These are phyloP conservation scores for Hippocampus guttulatus DNA, from an alignment of 2,113 vertebrate species.

Conservation along the genomic window DNA sequence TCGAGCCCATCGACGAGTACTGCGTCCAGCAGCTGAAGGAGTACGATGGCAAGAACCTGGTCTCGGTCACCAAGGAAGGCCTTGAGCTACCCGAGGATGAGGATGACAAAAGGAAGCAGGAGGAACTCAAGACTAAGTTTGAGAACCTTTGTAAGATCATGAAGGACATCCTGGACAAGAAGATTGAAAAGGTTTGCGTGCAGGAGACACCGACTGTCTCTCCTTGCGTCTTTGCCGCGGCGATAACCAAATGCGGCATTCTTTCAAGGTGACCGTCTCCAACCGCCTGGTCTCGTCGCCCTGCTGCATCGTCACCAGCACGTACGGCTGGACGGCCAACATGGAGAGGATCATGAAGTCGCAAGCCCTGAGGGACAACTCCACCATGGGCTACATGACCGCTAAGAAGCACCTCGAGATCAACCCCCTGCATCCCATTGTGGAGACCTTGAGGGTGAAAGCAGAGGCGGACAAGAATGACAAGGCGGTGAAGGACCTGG, in stretches of 20 bases:
- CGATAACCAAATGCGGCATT: slow-evolving; percentile 4
- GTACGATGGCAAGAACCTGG: slow-evolving; percentile 75
- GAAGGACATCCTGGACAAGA: slow-evolving; percentile 81
- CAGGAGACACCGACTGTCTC: too few species aligned
- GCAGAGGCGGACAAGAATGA: slow-evolving; percentile 79
- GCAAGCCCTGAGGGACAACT: slow-evolving; percentile 77
- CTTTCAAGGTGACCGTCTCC: slow-evolving; percentile 69
- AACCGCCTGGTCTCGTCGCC: slow-evolving; percentile 77
- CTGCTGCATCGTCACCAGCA: slow-evolving; percentile 81
- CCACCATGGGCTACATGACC: slow-evolving; percentile 82
- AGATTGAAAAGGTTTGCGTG: slow-evolving; percentile 76
- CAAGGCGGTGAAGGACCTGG: slow-evolving; percentile 78
- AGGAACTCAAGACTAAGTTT: slow-evolving; percentile 74
- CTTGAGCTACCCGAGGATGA: slow-evolving; percentile 79
- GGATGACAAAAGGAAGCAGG: slow-evolving; percentile 75
- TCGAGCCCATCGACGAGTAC: slow-evolving; percentile 80
- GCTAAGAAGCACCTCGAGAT: slow-evolving; percentile 81
- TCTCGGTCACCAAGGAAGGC: slow-evolving; percentile 80
- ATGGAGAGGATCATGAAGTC: slow-evolving; percentile 85
- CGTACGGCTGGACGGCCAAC: slow-evolving; percentile 80
- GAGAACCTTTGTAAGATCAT: slow-evolving; percentile 80
- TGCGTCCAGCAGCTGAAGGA: slow-evolving; percentile 81
- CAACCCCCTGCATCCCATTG: slow-evolving; percentile 74
- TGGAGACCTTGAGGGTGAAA: slow-evolving; percentile 75
- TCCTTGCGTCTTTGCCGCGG: not conserved